These are phyloP conservation scores for Lasioglossum morio DNA, from an alignment of 2,888 invertebrate species.

Conservation along the genomic window DNA sequence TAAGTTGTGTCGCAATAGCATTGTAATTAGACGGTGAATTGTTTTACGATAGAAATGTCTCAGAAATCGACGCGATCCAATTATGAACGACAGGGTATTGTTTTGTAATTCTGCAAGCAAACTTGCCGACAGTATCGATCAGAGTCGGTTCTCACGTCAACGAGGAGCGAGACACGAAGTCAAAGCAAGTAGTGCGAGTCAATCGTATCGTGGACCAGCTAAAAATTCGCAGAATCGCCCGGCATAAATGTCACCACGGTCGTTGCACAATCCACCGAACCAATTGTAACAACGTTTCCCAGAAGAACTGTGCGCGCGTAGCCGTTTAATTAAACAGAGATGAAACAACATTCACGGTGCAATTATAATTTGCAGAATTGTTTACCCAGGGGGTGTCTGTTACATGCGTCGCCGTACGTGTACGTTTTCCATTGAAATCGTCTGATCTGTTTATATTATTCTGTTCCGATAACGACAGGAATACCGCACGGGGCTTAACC, in stretches of 20 bases:
- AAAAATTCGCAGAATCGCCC: background rate
- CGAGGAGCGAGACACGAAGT: background rate
- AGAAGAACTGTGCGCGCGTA: background rate
- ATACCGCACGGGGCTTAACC: background rate
- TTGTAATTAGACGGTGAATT: too few relatives aligned
- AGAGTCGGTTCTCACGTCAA: background rate
- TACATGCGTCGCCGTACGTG: background rate
- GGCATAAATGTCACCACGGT: background rate
- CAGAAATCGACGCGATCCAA: background rate
- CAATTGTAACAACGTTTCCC: constrained; percentile 1
- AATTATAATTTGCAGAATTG: constrained; percentile 21
- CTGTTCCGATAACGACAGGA: background rate
- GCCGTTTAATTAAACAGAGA: constrained; percentile 16
- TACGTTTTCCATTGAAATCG: background rate
- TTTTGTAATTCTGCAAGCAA: background rate
- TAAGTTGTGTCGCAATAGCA: background rate
- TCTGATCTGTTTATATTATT: background rate
- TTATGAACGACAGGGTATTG: background rate
- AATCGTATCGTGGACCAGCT: background rate
- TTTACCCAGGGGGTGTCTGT: constrained; percentile 1
- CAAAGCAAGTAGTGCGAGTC: background rate
- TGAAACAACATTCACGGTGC: background rate
- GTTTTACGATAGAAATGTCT: background rate
- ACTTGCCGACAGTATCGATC: background rate
- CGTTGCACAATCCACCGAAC: background rate